Base-by-base conservation (phyloP, 2,797 vertebrate genomes). In the Lepilemur ruficaudatus region DNA sequence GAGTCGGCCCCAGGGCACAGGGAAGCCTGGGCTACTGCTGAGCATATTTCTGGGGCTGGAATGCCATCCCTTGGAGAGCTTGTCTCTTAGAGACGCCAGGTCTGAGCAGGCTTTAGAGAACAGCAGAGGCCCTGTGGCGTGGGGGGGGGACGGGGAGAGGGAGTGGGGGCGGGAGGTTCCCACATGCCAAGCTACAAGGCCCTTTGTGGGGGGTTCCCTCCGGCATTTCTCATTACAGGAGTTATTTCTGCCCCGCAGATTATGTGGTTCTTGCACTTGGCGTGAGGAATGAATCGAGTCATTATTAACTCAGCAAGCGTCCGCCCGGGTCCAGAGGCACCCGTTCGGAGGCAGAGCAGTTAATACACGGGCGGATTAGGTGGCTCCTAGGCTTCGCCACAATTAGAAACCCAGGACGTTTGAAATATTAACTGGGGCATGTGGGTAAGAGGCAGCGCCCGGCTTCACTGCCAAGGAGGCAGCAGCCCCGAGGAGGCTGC, bases 311-410 rank as follows among this genome's bases (percentile, higher is more conserved):
- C 98, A 83, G 97, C 98, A 96, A 98, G 97, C 94, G 98, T 96
- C 97, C 97, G 28, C 6, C 76, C 3, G 84, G 84, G 89, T 96
- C 97, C 93, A 91, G 96, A 72, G 98, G 81, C 10, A 0, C 89
- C 75, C 73, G 59, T 88, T 32, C 0, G 69, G 97, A 98, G 95
- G 96, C 11, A 20, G 97, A 97, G 98, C 97, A 98, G 98, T 95
- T 98, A 96, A 89, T 98, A 97, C 98, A 43, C 41, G 76, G 96
- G 97, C 46, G 96, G 98, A 98, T 98, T 98, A 98, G 96, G 98
- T 97, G 98, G 97, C 97, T 96, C 98, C 94, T 92, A 61, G 95
- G 48, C 95, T 93, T 94, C 2, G 43, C 98, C 96, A 96, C 98
- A 98, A 98, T 98, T 98, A 98, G 98, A 98, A 98, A 98, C 96